These are phyloP conservation scores for Heliothis virescens DNA, from an alignment of 1,140 invertebrate species.

Conservation along the genomic window DNA sequence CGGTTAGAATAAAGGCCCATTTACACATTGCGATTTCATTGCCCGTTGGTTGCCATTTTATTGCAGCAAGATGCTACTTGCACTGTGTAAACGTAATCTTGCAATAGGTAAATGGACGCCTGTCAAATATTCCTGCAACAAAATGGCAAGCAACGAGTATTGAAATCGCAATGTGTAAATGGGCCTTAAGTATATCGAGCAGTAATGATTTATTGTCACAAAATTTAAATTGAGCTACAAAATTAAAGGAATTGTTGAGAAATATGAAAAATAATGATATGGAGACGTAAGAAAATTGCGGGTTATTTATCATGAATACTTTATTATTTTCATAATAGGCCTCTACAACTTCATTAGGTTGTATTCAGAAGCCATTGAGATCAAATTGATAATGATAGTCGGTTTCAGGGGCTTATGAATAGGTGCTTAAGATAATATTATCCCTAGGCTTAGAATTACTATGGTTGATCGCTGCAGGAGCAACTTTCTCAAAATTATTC, in stretches of 20 bases:
- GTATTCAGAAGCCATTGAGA: constrained; percentile 46
- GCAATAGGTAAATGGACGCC: too few species aligned
- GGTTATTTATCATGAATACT: constrained; percentile 38
- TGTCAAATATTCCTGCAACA: too few species aligned
- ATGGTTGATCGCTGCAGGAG: constrained; percentile 27
- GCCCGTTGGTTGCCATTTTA: too few species aligned
- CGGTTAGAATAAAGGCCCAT: not conserved
- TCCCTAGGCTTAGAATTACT: constrained; percentile 41
- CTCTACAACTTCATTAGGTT: constrained; percentile 41
- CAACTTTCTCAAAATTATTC: constrained; percentile 44
- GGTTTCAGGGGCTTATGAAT: constrained; percentile 40
- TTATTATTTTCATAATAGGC: constrained; percentile 45
- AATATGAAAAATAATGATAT: constrained; percentile 41
- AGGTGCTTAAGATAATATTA: constrained; percentile 45
- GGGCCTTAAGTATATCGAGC: not conserved
- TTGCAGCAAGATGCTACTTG: too few species aligned
- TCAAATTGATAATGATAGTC: constrained; percentile 47
- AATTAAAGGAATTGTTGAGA: constrained; percentile 29
- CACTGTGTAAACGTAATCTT: too few species aligned
- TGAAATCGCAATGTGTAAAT: too few species aligned
- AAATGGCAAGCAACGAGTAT: too few species aligned
- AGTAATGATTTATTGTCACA: constrained; percentile 37
- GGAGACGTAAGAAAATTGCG: constrained; percentile 21
- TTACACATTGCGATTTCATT: too few species aligned
- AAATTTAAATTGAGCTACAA: constrained; percentile 28